Base-by-base conservation (phyloP, 2,113 vertebrate genomes). In the Lepus europaeus region DNA sequence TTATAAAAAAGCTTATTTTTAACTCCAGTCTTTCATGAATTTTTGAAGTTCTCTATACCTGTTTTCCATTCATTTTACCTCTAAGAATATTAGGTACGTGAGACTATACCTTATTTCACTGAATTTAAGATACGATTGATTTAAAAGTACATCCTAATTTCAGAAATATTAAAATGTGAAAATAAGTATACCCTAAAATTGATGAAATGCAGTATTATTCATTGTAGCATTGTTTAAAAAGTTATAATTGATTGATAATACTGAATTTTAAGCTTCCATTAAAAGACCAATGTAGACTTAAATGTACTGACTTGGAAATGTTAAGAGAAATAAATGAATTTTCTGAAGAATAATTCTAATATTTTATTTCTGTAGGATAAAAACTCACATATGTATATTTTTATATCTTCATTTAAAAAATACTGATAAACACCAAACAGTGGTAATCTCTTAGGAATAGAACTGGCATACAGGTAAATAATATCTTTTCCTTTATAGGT, bases 81-180 rank as follows among this genome's bases (percentile, higher is more conserved):
- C 25, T 93, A 83, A 78, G 45, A 92, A 39, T 59, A 80, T 89
- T 17, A 84, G 11, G 19, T 88, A 8, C 56, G 23, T 22, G 86
- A 81, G 17, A 19, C 69, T 80, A 13, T 74, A 84, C 72, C 25
- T 86, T 86, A 91, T 45, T 27, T 89, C 23, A 53, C 6, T 36
- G 51, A 78, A 92, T 59, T 4, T 36, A 89, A 70, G 53, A 91
- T 9, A 61, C 27, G 17, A 72, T 20, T 56, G 23, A 86, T 45
- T 92, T 73, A 96, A 92, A 89, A 56, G 39, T 33, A 6, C 11
- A 93, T 53, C 56, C 27, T 17, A 53, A 51, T 36, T 77, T 92
- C 76, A 64, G 79, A 94, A 45, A 92, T 72, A 86, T 23, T 93
- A 85, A 85, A 89, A 85, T 86, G 31, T 91, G 85, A 94, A 86